phyloP scores from a whole-genome alignment of 92 coral and sea anemone genomes.

The Pocillopora meandrina region DNA sequence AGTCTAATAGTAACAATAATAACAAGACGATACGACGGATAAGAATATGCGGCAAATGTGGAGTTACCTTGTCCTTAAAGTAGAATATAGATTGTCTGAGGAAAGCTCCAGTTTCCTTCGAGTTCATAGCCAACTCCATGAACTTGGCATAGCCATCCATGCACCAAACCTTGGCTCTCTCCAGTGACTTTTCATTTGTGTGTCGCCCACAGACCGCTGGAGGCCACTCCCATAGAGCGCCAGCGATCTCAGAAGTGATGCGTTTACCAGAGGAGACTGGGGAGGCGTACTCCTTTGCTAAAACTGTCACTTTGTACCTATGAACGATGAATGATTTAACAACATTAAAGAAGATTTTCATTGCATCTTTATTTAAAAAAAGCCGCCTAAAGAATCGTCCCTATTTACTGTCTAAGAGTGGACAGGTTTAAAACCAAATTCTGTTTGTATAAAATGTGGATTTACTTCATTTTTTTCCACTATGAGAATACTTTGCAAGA shows the following conservation, averaged over 20 bases:
- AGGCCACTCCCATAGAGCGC: constrained; percentile 55
- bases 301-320: constrained; percentile 36
- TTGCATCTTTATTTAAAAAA: background rate
- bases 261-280: constrained; percentile 40
- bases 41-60: too few relatives aligned
- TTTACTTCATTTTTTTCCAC: too few relatives aligned
- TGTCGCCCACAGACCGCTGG: constrained; percentile 52
- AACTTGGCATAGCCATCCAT: constrained; percentile 51
- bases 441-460: too few relatives aligned
- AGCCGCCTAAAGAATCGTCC: background rate
- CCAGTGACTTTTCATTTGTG: constrained; percentile 45
- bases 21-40: background rate
- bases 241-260: constrained; percentile 55
- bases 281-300: constrained; percentile 45
- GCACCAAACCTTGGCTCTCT: constrained; percentile 47
- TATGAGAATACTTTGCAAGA: too few relatives aligned
- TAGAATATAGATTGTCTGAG: constrained; percentile 42
- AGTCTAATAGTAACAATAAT: background rate
- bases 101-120: constrained; percentile 53
- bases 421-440: too few relatives aligned
- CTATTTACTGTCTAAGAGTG: too few relatives aligned
- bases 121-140: constrained; percentile 52
- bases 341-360: background rate
- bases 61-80: constrained; percentile 36
- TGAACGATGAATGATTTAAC: background rate